phyloP scores from a whole-genome alignment of 2,888 invertebrate species.

The Chorisops tibialis region DNA sequence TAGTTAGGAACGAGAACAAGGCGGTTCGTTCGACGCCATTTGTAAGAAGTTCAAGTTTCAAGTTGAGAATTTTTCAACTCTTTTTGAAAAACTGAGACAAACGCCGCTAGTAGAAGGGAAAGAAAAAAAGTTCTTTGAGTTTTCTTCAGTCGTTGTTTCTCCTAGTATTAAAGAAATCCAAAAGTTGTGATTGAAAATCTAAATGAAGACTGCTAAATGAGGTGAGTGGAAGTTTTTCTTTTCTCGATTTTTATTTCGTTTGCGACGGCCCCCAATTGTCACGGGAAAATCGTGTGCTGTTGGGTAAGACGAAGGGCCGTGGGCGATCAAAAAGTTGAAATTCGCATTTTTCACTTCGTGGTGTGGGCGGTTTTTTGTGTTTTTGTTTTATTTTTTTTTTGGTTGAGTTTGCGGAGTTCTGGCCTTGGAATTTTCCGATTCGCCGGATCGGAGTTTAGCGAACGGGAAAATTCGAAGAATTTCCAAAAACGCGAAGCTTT shows the following conservation, averaged over 20 bases:
- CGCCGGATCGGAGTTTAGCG: too few species aligned
- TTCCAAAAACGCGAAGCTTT: not conserved
- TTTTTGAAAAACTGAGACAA: too few species aligned
- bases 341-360: too few species aligned
- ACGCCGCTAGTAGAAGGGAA: too few species aligned
- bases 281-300: not conserved
- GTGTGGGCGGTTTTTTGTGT: too few species aligned
- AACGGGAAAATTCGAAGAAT: not conserved
- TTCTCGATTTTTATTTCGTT: too few species aligned
- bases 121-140: not conserved
- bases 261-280: too few species aligned
- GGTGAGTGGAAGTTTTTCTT: slow-evolving; percentile 20
- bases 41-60: not conserved
- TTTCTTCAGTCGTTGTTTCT: slow-evolving; percentile 2
- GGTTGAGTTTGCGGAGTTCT: too few species aligned
- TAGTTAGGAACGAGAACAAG: slow-evolving; percentile 29
- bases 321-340: too few species aligned
- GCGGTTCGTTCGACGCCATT: slow-evolving; percentile 27
- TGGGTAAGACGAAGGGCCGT: too few species aligned
- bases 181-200: slow-evolving; percentile 36
- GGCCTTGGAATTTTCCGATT: too few species aligned
- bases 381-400: too few species aligned
- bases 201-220: slow-evolving; percentile 36
- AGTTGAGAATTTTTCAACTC: slow-evolving; percentile 21
- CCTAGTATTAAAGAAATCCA: slow-evolving; percentile 8